Conservation (phyloP, 1,140 invertebrate genomes). For the Diabrotica virgifera region DNA sequence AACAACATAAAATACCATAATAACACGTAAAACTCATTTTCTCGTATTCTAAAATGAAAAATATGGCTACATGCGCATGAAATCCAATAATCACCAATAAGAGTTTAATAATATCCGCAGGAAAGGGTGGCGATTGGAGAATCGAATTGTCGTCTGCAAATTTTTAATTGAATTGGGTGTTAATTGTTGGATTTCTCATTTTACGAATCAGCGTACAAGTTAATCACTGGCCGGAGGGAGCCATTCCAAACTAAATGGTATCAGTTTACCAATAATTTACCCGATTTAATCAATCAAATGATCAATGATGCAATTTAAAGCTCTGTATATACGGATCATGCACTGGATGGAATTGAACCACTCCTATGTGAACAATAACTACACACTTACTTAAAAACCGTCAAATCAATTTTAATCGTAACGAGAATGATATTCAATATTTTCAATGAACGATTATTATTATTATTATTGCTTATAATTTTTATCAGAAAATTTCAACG, state of each 20-base stretch:
- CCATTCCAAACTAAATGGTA: constrained; percentile 29
- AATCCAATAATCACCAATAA: constrained; percentile 1
- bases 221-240: constrained; percentile 32
- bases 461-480: too few relatives aligned
- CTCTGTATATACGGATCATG: constrained; percentile 10
- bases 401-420: neutral
- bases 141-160: constrained; percentile 1
- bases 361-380: constrained; percentile 3
- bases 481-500: too few relatives aligned
- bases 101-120: neutral
- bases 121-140: neutral
- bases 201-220: constrained; percentile 35
- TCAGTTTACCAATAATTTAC: constrained; percentile 36
- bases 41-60: too few relatives aligned
- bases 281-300: constrained; percentile 27
- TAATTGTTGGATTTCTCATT: constrained; percentile 34
- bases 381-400: neutral
- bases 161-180: constrained; percentile 26
- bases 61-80: neutral
- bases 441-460: too few relatives aligned
- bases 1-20: too few relatives aligned
- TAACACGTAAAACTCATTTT: too few relatives aligned
- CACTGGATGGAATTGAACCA: constrained; percentile 3
- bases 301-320: constrained; percentile 20
- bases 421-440: too few relatives aligned